These are phyloP conservation scores for Pelagia noctiluca DNA, from an alignment of 30 jellyfish, hydroid and myxozoan genomes.

Conservation along the genomic window DNA sequence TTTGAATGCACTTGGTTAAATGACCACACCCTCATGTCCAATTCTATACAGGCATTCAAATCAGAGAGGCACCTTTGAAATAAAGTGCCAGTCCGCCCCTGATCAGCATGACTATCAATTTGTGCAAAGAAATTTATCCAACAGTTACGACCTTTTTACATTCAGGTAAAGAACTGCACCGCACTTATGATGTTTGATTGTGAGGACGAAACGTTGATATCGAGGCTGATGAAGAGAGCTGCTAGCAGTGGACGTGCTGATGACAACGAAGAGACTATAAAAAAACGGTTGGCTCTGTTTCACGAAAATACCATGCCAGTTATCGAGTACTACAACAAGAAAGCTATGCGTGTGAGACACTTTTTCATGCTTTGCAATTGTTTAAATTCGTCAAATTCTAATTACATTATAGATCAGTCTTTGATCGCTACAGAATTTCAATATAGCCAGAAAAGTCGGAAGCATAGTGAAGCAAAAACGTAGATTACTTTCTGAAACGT, in stretches of 20 bases:
- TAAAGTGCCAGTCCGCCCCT: no score
- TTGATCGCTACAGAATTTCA: no score
- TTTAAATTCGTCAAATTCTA: neutral
- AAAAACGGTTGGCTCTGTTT: constrained; percentile 78
- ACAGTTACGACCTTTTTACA: neutral
- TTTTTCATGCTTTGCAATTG: neutral
- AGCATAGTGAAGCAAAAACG: no score
- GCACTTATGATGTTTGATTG: constrained; percentile 83
- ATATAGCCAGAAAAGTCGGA: no score
- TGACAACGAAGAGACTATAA: constrained; percentile 88
- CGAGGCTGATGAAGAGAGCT: constrained; percentile 80
- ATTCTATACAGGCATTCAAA: no score
- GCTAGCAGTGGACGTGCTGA: constrained; percentile 87
- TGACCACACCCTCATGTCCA: no score
- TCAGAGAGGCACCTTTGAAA: no score
- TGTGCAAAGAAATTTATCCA: no score
- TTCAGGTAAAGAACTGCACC: constrained; percentile 68
- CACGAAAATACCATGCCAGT: constrained; percentile 88
- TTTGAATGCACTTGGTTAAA: no score
- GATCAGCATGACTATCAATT: no score
- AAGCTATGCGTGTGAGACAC: constrained; percentile 66
- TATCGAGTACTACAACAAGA: constrained; percentile 63
- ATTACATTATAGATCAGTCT: no score
- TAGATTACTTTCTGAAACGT: no score
- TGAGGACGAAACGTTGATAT: constrained; percentile 50